Evolutionary conservation across 2,113 vertebrate species (phyloP).

Genomic region (Psittacara wagleri): DNA sequence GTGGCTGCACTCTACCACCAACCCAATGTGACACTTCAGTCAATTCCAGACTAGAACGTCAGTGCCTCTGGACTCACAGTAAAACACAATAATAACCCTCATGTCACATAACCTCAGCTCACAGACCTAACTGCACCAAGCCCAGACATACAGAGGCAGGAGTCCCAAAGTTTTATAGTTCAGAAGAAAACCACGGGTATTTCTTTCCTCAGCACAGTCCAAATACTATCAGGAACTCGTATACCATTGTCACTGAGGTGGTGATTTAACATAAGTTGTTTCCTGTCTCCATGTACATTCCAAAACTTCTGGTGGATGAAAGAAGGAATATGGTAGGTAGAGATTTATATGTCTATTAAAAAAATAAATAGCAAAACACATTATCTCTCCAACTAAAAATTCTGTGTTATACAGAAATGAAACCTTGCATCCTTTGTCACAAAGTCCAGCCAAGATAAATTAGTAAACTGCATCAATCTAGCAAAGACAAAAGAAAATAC

Average conservation of each 20-base stretch:
- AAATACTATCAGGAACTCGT: not conserved
- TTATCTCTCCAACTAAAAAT: not conserved
- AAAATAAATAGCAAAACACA: not conserved
- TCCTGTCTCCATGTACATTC: not conserved
- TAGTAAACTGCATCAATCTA: not conserved
- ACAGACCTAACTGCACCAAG: not conserved
- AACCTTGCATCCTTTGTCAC: not conserved
- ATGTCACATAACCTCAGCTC: not conserved
- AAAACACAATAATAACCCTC: not conserved
- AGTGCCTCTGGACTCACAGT: not conserved
- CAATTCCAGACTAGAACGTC: not conserved
- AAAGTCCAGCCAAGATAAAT: not conserved
- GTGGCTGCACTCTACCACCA: not conserved
- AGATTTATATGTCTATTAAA: not conserved
- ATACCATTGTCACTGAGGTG: not conserved
- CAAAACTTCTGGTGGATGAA: not conserved
- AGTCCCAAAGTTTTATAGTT: not conserved
- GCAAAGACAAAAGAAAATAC: not conserved
- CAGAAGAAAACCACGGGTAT: not conserved
- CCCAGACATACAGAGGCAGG: rapidly evolving
- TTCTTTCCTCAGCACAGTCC: not conserved
- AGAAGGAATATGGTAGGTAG: rapidly evolving
- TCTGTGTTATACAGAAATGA: not conserved
- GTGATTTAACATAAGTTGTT: rapidly evolving
- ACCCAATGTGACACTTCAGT: not conserved